Percentiles rank a stretch among this genome's conserved stretches.
These are phyloP conservation scores for Poliocrania exsul DNA, from an alignment of 2,797 vertebrate species.

Conservation along the genomic window DNA sequence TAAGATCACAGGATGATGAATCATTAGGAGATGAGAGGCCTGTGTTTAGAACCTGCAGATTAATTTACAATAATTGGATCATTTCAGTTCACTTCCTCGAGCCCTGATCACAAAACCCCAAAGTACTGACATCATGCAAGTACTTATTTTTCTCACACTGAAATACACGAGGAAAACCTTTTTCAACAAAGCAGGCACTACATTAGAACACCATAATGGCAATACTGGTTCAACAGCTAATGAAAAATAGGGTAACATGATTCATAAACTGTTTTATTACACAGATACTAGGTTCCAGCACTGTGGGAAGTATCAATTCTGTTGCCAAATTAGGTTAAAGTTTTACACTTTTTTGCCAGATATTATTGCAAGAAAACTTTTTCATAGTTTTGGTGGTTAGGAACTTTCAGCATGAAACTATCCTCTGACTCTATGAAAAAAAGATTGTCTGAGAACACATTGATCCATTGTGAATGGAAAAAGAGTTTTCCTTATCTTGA, in stretches of 20 bases:
- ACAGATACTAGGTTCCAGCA: background rate
- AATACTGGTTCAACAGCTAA: background rate
- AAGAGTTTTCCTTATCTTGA: background rate
- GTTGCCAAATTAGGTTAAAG: background rate
- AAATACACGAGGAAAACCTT: background rate
- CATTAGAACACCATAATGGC: background rate
- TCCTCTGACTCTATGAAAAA: background rate
- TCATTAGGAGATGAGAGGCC: background rate
- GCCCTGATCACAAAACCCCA: background rate
- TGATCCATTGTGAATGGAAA: background rate
- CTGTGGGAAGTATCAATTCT: background rate
- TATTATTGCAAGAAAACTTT: background rate
- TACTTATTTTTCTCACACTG: background rate
- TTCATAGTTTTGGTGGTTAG: background rate
- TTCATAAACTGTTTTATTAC: background rate
- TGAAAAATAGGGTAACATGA: background rate
- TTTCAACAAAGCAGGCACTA: background rate
- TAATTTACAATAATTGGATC: slow-evolving; percentile 26
- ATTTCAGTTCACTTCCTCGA: background rate
- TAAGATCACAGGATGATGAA: background rate
- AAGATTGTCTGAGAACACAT: background rate
- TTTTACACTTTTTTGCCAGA: background rate
- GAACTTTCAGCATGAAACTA: background rate
- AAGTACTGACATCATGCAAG: background rate
- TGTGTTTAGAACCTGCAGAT: slow-evolving; percentile 4